phyloP scores from a whole-genome alignment of 2,113 vertebrate genomes.

The Elephantulus edwardii region DNA sequence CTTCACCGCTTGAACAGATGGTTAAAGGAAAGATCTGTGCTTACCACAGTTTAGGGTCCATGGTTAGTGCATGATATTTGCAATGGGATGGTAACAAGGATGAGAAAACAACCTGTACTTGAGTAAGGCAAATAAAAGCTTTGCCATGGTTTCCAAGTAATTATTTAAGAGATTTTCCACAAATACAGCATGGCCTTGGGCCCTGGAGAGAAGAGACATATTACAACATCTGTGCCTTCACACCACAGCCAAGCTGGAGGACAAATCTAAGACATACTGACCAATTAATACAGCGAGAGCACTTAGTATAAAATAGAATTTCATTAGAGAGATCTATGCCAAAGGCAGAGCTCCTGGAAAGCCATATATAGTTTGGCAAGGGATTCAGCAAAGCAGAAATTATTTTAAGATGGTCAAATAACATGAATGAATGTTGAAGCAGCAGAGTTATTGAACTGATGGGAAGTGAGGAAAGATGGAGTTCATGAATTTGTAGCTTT shows the following conservation, averaged over 20 bases:
- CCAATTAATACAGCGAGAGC: background rate
- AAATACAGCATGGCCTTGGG: background rate
- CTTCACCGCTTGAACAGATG: background rate
- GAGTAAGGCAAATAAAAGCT: background rate
- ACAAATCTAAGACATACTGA: background rate
- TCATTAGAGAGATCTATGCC: background rate
- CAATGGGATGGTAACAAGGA: background rate
- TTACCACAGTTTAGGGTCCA: background rate
- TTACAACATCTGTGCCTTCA: background rate
- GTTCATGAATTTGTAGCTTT: background rate
- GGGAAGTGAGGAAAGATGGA: background rate
- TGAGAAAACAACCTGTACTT: background rate
- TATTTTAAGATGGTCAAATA: background rate
- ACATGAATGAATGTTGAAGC: background rate
- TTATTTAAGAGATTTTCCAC: background rate
- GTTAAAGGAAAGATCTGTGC: background rate
- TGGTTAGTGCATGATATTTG: background rate
- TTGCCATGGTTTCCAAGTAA: background rate
- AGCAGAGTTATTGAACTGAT: background rate
- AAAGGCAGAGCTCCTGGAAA: background rate
- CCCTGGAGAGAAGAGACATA: background rate
- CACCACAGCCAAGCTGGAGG: background rate
- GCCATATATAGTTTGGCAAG: background rate
- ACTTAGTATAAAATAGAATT: background rate
- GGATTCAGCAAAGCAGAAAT: background rate